These are phyloP conservation scores for Chloropsis hardwickii DNA, from an alignment of 2,113 vertebrate species.

Conservation along the genomic window DNA sequence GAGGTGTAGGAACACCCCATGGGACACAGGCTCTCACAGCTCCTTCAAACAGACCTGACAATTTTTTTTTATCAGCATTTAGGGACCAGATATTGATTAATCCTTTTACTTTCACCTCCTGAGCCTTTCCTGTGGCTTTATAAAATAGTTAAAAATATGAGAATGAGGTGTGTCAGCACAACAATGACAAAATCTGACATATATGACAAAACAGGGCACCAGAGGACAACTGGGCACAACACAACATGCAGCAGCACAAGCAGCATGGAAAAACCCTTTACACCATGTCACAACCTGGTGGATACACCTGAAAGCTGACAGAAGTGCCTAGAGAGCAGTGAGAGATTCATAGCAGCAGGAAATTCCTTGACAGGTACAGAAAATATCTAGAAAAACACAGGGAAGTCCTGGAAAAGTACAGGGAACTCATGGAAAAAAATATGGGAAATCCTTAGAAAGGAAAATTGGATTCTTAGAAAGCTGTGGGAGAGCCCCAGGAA, in stretches of 20 bases:
- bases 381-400: neutral
- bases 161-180: neutral
- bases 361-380: neutral
- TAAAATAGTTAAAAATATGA: neutral
- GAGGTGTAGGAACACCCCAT: neutral
- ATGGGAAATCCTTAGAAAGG: neutral
- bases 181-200: neutral
- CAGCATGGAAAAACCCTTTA: neutral
- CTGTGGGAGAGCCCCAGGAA: neutral
- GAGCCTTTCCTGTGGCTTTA: neutral
- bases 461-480: neutral
- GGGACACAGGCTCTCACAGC: neutral
- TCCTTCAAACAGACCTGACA: neutral
- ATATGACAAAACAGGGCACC: neutral
- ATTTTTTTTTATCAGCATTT: neutral
- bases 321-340: neutral
- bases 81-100: neutral
- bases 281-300: neutral
- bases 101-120: neutral
- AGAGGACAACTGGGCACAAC: accelerated
- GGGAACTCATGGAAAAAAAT: neutral
- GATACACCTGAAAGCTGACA: neutral
- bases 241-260: neutral
- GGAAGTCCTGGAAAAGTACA: neutral
- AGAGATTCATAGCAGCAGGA: neutral